Evolutionary conservation across 1,140 invertebrate species (phyloP).

Genomic region (Danaus melanippus): DNA sequence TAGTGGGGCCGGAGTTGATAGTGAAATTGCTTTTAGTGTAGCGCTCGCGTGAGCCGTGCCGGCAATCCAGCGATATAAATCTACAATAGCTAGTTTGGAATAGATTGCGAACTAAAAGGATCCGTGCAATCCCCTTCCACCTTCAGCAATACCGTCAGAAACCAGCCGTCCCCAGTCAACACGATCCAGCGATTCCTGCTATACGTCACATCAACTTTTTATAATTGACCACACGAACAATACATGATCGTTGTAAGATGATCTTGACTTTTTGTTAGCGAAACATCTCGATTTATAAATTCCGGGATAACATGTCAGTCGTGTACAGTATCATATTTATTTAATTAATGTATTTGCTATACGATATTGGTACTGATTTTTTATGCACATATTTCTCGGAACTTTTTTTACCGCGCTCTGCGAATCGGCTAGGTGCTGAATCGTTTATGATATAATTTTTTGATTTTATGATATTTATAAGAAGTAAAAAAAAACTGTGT

Average conservation of each 20-base stretch:
- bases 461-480: no score
- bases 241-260: conserved; percentile 8
- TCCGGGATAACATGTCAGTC: no score
- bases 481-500: no score
- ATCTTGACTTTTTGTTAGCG: no score
- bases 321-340: no score
- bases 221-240: conserved; percentile 24
- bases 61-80: conserved; percentile 58
- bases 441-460: no score
- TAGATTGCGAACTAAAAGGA: conserved; percentile 57
- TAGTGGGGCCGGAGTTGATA: conserved; percentile 28
- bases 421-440: no score
- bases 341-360: no score
- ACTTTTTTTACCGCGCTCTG: no score
- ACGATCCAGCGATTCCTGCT: conserved; percentile 32
- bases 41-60: conserved; percentile 43
- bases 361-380: no score
- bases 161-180: conserved; percentile 5
- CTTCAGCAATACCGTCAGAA: conserved; percentile 6
- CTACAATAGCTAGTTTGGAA: conserved; percentile 51
- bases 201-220: conserved; percentile 48
- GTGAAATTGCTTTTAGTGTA: conserved; percentile 50
- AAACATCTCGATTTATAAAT: no score
- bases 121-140: conserved; percentile 33
- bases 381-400: no score